Percentiles rank a stretch among this genome's conserved stretches.
phyloP scores from a whole-genome alignment of 1,140 invertebrate species.

The Odontomachus brunneus region DNA sequence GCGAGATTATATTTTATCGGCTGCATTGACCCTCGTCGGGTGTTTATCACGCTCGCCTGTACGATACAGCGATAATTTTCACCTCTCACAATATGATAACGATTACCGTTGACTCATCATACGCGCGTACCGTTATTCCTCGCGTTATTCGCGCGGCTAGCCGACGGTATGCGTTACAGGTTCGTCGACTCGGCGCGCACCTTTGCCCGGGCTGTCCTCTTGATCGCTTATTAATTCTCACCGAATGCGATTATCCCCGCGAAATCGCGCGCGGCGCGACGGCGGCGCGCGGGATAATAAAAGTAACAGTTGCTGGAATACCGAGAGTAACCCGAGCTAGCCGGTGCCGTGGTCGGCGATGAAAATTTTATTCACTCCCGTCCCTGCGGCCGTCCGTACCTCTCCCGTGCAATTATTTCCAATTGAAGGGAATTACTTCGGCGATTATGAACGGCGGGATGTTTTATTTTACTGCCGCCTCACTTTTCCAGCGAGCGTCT shows the following conservation, averaged over 20 bases:
- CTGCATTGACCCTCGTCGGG: neutral
- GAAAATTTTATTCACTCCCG: conserved; percentile 34
- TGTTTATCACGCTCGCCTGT: neutral
- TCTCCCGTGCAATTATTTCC: neutral
- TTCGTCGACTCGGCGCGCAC: neutral
- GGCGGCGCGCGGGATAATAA: neutral
- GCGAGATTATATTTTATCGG: too few species aligned
- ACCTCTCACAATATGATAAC: neutral
- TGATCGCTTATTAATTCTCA: conserved; percentile 28
- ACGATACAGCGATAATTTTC: neutral
- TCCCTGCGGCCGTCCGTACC: neutral
- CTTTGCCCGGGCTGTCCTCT: conserved; percentile 14
- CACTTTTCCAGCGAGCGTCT: neutral
- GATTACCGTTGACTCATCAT: conserved; percentile 11
- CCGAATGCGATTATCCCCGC: conserved; percentile 27
- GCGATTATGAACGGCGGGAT: neutral
- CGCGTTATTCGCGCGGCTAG: neutral
- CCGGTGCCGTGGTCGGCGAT: neutral
- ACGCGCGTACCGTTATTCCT: conserved; percentile 9
- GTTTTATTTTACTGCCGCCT: conserved; percentile 7
- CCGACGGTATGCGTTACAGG: neutral
- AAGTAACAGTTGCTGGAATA: too few species aligned
- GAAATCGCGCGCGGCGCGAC: neutral
- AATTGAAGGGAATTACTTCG: neutral
- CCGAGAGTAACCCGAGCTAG: neutral